Evolutionary conservation across 2,888 invertebrate species (phyloP).

Genomic region (Automeris io): DNA sequence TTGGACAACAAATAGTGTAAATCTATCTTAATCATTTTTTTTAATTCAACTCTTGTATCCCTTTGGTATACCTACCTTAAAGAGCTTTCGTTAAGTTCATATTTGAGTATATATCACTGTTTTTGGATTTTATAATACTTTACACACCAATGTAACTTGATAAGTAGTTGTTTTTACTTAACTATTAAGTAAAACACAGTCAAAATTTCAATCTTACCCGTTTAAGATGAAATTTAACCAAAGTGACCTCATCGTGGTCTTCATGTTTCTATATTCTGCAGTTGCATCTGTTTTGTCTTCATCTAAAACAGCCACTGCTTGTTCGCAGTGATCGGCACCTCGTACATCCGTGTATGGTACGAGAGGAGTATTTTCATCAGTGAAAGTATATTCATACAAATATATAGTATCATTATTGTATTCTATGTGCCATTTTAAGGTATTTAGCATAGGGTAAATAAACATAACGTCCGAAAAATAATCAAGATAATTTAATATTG

Average conservation of each 20-base stretch:
- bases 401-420: slow-evolving; percentile 30
- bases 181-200: too few relatives aligned
- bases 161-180: too few relatives aligned
- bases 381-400: slow-evolving; percentile 38
- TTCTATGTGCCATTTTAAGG: slow-evolving; percentile 23
- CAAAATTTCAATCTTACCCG: too few relatives aligned
- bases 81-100: too few relatives aligned
- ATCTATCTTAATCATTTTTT: too few relatives aligned
- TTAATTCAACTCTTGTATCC: too few relatives aligned
- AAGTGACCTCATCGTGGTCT: slow-evolving; percentile 18
- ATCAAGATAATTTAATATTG: slow-evolving; percentile 21
- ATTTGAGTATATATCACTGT: too few relatives aligned
- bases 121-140: too few relatives aligned
- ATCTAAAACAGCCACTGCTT: slow-evolving; percentile 20
- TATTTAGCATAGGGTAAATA: slow-evolving; percentile 27
- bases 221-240: slow-evolving; percentile 26
- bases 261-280: slow-evolving; percentile 20
- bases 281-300: slow-evolving; percentile 15
- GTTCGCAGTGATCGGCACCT: slow-evolving; percentile 34
- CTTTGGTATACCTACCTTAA: too few relatives aligned
- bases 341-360: slow-evolving; percentile 25
- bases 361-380: slow-evolving; percentile 22
- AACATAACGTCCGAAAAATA: slow-evolving; percentile 46
- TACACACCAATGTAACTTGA: too few relatives aligned
- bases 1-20: too few relatives aligned